These are phyloP conservation scores for Yponomeuta cagnagella DNA, from an alignment of 2,888 invertebrate species.

Conservation along the genomic window DNA sequence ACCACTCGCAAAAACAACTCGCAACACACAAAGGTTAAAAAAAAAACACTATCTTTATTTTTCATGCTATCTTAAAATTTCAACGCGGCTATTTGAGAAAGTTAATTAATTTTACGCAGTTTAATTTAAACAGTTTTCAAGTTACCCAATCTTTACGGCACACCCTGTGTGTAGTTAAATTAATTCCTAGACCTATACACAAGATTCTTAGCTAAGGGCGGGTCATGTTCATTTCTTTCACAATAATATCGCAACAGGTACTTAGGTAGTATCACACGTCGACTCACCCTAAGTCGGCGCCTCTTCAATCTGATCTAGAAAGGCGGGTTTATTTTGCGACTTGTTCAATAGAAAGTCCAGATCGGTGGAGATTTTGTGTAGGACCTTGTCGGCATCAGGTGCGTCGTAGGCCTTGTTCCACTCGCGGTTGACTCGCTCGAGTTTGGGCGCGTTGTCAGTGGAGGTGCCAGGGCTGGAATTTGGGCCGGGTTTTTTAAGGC, in stretches of 20 bases:
- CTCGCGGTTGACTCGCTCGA: constrained; percentile 55
- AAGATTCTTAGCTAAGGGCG: background rate
- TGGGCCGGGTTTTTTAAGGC: constrained; percentile 65
- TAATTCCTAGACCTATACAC: background rate
- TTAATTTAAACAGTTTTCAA: too few relatives aligned
- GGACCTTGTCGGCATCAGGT: constrained; percentile 77
- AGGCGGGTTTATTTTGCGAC: constrained; percentile 34
- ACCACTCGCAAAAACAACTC: too few relatives aligned
- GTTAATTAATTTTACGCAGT: too few relatives aligned
- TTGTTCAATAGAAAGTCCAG: constrained; percentile 86
- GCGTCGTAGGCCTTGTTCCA: constrained; percentile 58
- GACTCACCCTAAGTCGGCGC: constrained; percentile 48
- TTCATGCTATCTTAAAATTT: too few relatives aligned
- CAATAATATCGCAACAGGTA: background rate
- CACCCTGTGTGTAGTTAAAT: background rate
- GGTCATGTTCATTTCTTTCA: background rate
- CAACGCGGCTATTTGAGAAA: too few relatives aligned
- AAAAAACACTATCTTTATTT: too few relatives aligned
- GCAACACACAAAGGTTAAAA: too few relatives aligned
- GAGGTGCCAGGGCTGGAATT: constrained; percentile 57
- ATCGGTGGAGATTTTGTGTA: constrained; percentile 88
- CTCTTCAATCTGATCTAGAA: constrained; percentile 53
- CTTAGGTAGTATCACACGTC: background rate
- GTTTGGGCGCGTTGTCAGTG: constrained; percentile 45
- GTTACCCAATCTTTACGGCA: too few relatives aligned